Evolutionary conservation across 2,888 invertebrate genomes (phyloP), one percentile per base, ranked within the genome.

Genomic region (Sinopyrophorus schimmeli): DNA sequence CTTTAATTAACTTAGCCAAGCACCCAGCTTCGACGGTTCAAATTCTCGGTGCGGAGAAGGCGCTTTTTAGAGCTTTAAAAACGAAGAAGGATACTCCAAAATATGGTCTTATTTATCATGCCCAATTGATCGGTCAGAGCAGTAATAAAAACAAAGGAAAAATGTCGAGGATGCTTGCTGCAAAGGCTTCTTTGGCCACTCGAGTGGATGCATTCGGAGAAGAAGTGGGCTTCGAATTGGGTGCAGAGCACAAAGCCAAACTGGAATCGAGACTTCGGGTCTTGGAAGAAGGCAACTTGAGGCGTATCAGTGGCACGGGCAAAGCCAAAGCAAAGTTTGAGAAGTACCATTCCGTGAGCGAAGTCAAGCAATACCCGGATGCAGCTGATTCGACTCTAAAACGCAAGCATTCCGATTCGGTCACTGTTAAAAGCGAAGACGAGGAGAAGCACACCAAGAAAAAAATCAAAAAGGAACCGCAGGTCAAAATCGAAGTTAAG

Each of bases 81-180:
- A 92, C 96, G 0, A 95, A 95, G 68, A 92, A 94, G 67, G 95
- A 98, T 68, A 99, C 99, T 0, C 99, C 99, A 0, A 99, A 99
- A 68, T 99, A 99, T 71, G 99, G 99, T 77, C 77, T 99, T 26
- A 94, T 99, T 55, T 99, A 97, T 71, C 98, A 99, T 70, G 89
- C 98, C 0, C 89, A 91, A 65, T 74, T 99, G 10, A 88, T 99
- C 4, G 93, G 95, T 0, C 92, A 94, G 69, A 82, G 90, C 1
- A 90, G 88, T 66, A 81, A 87, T 0, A 92, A 90, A 71, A 87
- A 93, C 61, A 99, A 99, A 73, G 98, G 98, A 48, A 89, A 88
- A 74, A 87, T 89, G 82, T 92, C 98, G 0, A 81, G 99, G 62
- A 98, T 97, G 84, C 76, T 99, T 60, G 98, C 99, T 1, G 96